Conservation (phyloP, 2,113 vertebrate species). For the Syngnathus scovelli region DNA sequence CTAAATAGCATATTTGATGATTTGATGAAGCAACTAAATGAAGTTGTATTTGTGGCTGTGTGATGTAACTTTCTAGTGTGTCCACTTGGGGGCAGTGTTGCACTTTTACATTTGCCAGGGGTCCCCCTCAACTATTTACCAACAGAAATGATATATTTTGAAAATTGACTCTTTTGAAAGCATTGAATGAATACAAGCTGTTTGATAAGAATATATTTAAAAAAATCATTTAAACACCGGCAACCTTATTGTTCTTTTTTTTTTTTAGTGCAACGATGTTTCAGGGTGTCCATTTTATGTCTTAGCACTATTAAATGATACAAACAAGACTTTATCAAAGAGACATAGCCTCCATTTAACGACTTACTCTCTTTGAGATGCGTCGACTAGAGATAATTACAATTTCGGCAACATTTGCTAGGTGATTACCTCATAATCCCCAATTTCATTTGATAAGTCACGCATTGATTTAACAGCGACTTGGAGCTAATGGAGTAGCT, state of each 20-base stretch:
- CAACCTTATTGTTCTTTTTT: background rate
- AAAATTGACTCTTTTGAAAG: background rate
- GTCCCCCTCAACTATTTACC: background rate
- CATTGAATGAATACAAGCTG: background rate
- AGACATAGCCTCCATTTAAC: constrained; percentile 54
- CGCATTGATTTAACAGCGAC: constrained; percentile 70
- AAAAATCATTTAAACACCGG: background rate
- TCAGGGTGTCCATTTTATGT: background rate
- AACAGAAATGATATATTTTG: background rate
- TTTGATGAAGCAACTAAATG: background rate
- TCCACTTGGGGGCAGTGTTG: constrained; percentile 53
- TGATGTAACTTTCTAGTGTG: constrained; percentile 8
- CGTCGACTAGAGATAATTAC: constrained; percentile 69
- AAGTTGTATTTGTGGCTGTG: background rate
- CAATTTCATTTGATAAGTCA: constrained; percentile 75
- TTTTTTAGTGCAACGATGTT: background rate
- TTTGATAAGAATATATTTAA: background rate
- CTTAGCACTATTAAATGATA: background rate
- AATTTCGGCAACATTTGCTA: constrained; percentile 70
- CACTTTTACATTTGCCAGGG: background rate
- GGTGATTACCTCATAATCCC: constrained; percentile 74
- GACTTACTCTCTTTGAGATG: constrained; percentile 59
- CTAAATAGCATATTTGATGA: background rate
- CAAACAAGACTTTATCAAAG: background rate
- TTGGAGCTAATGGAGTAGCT: constrained; percentile 74